Evolutionary conservation across 1,140 invertebrate species (phyloP).

Genomic region (Polypedilum pembai): DNA sequence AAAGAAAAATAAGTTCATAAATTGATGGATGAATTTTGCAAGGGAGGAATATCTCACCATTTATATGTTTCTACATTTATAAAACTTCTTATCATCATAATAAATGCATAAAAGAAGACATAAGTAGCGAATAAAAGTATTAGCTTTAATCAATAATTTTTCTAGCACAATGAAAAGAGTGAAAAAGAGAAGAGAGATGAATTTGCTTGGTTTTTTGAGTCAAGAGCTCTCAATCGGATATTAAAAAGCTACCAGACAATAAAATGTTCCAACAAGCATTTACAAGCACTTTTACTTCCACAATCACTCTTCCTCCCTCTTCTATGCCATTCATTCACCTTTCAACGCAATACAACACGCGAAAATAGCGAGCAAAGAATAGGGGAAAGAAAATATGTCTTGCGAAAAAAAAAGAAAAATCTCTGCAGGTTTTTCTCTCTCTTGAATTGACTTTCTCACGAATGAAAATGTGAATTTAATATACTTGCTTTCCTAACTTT

Average conservation of each 20-base stretch:
- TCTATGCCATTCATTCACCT: no score
- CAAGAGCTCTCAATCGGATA: conserved; percentile 27
- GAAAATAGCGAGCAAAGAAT: neutral
- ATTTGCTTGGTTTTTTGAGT: neutral
- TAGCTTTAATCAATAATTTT: no score
- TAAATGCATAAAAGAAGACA: no score
- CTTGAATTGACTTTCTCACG: neutral
- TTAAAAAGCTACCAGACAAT: conserved; percentile 27
- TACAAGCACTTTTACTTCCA: neutral
- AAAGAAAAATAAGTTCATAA: conserved; percentile 15
- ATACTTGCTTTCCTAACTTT: neutral
- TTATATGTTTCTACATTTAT: no score
- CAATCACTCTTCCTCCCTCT: neutral
- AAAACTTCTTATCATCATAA: no score
- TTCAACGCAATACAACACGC: neutral
- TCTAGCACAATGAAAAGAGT: neutral
- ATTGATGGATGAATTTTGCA: neutral
- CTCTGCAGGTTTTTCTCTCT: neutral
- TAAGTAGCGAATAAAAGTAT: no score
- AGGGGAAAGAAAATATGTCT: neutral
- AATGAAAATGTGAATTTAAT: neutral
- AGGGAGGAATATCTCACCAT: neutral
- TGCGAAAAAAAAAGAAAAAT: neutral
- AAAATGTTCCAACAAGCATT: conserved; percentile 23
- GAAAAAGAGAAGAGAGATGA: neutral